Percentiles rank a stretch among this genome's conserved stretches.
phyloP scores from a whole-genome alignment of 2,888 invertebrate species.

The Pseudeuparius sepicola region DNA sequence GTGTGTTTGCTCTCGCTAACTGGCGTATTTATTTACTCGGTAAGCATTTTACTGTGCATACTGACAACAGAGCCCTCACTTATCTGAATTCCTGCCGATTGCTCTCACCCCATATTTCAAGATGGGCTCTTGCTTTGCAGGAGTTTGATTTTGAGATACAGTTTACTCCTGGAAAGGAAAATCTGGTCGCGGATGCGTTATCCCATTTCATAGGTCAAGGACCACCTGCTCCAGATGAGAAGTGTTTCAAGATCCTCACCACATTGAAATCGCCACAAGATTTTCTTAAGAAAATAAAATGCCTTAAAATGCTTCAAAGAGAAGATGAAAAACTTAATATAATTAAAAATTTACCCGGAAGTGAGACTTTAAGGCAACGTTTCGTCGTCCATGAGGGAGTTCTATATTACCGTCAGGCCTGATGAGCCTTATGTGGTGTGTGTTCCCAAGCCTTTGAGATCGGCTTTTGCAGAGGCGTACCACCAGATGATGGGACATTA shows the following conservation, averaged over 20 bases:
- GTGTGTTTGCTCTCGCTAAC: conserved; percentile 22
- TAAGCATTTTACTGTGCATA: conserved; percentile 19
- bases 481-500: background rate
- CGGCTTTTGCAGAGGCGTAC: background rate
- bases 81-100: conserved; percentile 25
- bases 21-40: conserved; percentile 23
- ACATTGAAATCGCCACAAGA: no score
- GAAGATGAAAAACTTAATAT: no score
- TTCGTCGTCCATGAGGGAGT: background rate
- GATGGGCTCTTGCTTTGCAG: conserved; percentile 24
- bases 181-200: no score
- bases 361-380: background rate
- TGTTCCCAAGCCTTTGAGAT: background rate
- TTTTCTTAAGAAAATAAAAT: no score
- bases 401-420: conserved; percentile 1
- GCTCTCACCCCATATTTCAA: conserved; percentile 20
- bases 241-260: no score
- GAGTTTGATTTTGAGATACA: no score
- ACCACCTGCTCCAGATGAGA: no score
- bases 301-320: no score
- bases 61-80: conserved; percentile 25
- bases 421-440: background rate
- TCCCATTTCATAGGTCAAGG: no score
- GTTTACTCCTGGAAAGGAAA: no score
- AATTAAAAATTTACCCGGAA: no score